Evolutionary conservation across 2,113 vertebrate species (phyloP), one percentile per base, ranked within the genome.

Genomic region (Gobius niger): DNA sequence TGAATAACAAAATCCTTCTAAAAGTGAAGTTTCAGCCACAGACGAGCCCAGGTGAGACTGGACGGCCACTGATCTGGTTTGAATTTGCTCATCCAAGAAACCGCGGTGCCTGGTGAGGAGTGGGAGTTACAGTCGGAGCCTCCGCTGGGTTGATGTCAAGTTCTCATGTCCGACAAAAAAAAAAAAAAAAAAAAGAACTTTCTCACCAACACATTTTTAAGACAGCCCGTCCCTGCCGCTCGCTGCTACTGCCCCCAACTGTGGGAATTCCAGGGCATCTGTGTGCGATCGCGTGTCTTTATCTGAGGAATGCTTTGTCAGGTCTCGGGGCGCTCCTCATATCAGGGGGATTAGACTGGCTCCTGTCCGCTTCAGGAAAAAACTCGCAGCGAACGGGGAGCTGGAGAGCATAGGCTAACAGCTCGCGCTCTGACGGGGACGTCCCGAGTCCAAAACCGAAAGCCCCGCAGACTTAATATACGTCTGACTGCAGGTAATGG

Each of bases 291-390:
- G 91, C 86, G 79, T 78, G 78, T 87, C 95, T 98, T 93, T 99
- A 99, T 99, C 97, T 99, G 92, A 95, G 96, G 97, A 99, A 98
- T 99, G 97, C 93, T 94, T 90, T 96, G 95, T 97, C 95, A 98
- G 95, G 95, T 95, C 95, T 99, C 95, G 93, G 93, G 94, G 91
- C 87, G 91, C 96, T 98, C 94, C 95, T 95, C 94, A 92, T 99
- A 98, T 98, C 96, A 96, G 96, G 92, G 93, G 96, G 95, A 96
- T 98, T 98, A 98, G 95, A 80, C 87, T 88, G 92, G 90, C 92
- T 98, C 93, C 92, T 87, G 87, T 85, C 85, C 88, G 77, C 90
- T 90, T 81, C 82, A 84, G 83, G 10, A 9, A 16, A 7, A 65
- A 83, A 82, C 83, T 87, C 81, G 14, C 79, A 80, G 80, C 82